Evolutionary conservation across 2,113 vertebrate species (phyloP).

Genomic region (Excalfactoria chinensis): DNA sequence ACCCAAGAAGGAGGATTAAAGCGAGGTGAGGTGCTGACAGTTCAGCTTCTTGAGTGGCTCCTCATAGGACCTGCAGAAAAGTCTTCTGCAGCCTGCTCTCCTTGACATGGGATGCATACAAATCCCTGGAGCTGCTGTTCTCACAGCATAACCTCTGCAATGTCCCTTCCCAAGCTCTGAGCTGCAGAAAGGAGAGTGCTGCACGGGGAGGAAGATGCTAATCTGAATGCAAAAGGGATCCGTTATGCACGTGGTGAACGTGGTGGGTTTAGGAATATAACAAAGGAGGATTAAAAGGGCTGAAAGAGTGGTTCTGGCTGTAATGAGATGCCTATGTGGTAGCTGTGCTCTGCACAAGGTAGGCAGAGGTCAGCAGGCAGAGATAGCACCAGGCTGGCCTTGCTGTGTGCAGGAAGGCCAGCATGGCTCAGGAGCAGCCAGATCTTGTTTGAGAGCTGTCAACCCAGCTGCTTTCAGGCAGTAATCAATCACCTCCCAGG

Average conservation of each 20-base stretch:
- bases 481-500: not conserved
- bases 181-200: not conserved
- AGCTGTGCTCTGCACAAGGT: not conserved
- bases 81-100: conserved; percentile 23
- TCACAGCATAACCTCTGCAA: not conserved
- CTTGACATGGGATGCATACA: not conserved
- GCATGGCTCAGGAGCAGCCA: not conserved
- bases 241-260: not conserved
- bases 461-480: not conserved
- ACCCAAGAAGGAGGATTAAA: conserved; percentile 33
- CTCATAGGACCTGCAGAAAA: not conserved
- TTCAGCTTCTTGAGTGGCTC: not conserved
- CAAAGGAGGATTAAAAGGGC: not conserved
- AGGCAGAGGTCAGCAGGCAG: not conserved
- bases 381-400: not conserved
- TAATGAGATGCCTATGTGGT: not conserved
- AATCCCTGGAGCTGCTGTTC: not conserved
- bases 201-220: not conserved
- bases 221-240: not conserved
- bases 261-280: not conserved
- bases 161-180: not conserved
- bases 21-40: not conserved
- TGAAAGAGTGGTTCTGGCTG: not conserved
- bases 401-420: not conserved
- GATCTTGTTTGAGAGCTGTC: not conserved